Base-by-base conservation (phyloP, 2,888 invertebrate genomes). In the Caenorhabditis afra region DNA sequence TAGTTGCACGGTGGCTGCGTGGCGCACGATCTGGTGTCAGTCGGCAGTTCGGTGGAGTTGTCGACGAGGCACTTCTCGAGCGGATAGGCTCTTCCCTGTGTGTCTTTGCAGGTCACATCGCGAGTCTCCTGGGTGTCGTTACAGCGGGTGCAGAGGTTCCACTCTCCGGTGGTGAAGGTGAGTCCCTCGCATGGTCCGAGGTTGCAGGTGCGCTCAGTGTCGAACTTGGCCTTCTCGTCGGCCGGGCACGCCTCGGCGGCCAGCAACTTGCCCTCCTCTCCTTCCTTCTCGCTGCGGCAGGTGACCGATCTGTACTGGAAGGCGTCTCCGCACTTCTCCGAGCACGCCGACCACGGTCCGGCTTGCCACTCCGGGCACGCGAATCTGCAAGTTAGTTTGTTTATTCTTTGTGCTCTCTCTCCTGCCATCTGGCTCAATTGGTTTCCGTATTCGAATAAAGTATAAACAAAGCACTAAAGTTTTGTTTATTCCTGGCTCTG, bases 271-370 rank as follows among this genome's bases (percentile, higher is more conserved):
- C 87, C 85, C 93, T 93, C 49, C 93, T 94, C 85, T 66, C 82
- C 85, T 75, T 81, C 80, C 81, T 90, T 90, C 78, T 89, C 89
- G 20, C 86, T 85, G 44, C 90, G 82, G 62, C 90, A 90, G 14
- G 87, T 90, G 59, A 89, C 90, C 47, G 86, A 90, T 62, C 86
- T 85, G 86, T 81, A 90, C 82, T 62, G 92, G 91, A 59, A 92
- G 91, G 67, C 92, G 90, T 94, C 86, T 93, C 93, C 91, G 93
- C 94, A 90, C n/a, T 96, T 92, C 90, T 93, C 94, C 90, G 95
- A 94, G 88, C 96, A 97, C 85, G 95, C 94, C 90, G 94, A 94
- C 97, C 97, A 98, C 5, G 94, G 94, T 65, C 94, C 95, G 29
- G 93, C 92, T 89, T 95, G 94, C 94, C 96, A 97, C 61, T 93